phyloP scores from a whole-genome alignment of 35 echinoderm and acorn worm species.

The Amphiura filiformis region DNA sequence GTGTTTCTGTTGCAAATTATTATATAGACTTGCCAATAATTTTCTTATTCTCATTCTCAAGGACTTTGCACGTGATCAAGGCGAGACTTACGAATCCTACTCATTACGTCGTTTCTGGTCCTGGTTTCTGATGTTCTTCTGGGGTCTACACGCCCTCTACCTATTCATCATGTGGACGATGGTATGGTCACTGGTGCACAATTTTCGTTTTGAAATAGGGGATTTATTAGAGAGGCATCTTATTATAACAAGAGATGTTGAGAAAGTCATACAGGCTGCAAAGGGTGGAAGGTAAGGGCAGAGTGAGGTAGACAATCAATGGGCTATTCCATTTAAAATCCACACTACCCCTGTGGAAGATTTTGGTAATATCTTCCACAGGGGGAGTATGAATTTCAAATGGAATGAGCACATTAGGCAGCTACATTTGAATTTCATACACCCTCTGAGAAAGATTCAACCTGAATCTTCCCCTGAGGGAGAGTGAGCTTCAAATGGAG shows the following conservation, averaged over 20 bases:
- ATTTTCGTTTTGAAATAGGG: conserved; percentile 74
- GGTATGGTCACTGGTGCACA: conserved; percentile 53
- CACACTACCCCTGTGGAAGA: no score
- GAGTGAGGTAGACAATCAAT: background rate
- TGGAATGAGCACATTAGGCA: no score
- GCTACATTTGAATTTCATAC: no score
- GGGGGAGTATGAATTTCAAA: no score
- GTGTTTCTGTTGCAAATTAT: no score
- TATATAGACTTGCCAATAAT: no score
- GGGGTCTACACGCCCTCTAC: conserved; percentile 69
- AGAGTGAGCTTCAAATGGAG: no score
- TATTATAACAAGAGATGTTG: conserved; percentile 83
- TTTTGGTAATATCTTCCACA: no score
- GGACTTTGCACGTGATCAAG: background rate
- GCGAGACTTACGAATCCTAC: conserved; percentile 17
- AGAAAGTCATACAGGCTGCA: conserved; percentile 82
- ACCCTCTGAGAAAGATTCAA: no score
- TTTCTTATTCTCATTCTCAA: background rate
- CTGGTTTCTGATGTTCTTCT: conserved; percentile 70
- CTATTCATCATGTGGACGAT: conserved; percentile 66
- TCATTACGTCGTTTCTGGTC: conserved; percentile 39
- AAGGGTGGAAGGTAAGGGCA: conserved; percentile 69
- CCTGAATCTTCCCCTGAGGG: no score
- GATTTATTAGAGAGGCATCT: conserved; percentile 75
- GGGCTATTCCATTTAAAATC: no score